Evolutionary conservation across 2,113 vertebrate genomes (phyloP), one percentile per base, ranked within the genome.

Genomic region (Vulpes vulpes): DNA sequence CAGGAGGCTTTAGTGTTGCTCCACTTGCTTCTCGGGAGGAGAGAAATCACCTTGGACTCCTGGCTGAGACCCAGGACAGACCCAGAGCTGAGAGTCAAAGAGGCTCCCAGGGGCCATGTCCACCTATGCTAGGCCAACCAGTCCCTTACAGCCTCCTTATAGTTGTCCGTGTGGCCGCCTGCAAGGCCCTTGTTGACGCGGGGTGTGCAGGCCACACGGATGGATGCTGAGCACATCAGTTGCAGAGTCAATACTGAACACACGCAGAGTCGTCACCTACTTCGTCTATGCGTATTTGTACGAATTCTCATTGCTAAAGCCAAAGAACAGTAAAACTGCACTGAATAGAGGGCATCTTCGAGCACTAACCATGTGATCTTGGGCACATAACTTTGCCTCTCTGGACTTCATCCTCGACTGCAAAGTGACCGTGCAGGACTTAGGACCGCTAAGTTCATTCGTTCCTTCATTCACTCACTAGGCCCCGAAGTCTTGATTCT

Each of bases 121-220:
- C 8, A 5, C 25, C 32, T 1, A 1, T 11, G 89, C 55, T 15
- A 5, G 30, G 15, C 14, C 0, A 20, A n/a, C 30, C 22, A 49
- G 57, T n/a, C 57, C 49, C 22, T 23, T 0, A 32, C 5, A 2
- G 57, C 10, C 8, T 23, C 43, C 49, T 15, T 4, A 49, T 23
- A 0, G 49, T 15, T 1, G 8, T 25, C 43, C 2, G 1, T 0
- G 10, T 0, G 5, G 64, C 74, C 8, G 0, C 6, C 43, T 0
- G 25, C 55, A 59, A 51, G 80, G 35, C 38, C 19, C 59, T 5
- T 20, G 67, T 79, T 27, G n/a, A 35, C 1, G 23, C 15, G 1
- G 20, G 11, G 7, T 3, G n/a, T 62, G 67, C 20, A n/a, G 1
- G 59, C 25, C n/a, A 32, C 27, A 7, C 1, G 5, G 59, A 0